Evolutionary conservation across 1,140 invertebrate genomes (phyloP), one percentile per base, ranked within the genome.

Genomic region (Meloidogyne floridensis): DNA sequence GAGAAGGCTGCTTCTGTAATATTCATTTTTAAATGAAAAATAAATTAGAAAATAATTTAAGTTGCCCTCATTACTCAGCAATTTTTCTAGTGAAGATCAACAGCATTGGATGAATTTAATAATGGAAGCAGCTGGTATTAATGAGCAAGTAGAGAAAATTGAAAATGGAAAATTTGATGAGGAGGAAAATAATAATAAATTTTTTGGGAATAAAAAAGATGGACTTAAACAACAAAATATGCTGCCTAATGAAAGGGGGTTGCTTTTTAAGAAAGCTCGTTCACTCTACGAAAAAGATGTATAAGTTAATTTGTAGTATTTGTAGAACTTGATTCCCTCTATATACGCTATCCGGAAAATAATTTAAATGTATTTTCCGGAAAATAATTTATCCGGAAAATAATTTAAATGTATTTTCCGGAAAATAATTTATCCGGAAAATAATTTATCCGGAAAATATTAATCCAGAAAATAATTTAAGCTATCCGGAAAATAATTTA

Each of bases 81-180:
- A 56, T 15, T 75, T 85, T 4, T 53, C 47, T 15, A 43, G 72
- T n/a, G 69, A 72, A 53, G 87, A 88, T 74, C 82, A 85, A 65
- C 74, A 88, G 43, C 76, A 81, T 2, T 87, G 87, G 83, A 56
- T 87, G 1, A 87, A 87, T 47, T 87, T 87, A 47, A 86, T 87
- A 59, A 80, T 82, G 73, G 81, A 82, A 15, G 81, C 81, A 15
- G 81, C 81, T 2, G 81, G 81, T 6, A 81, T 82, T 18, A 81
- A 82, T 47, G 59, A 84, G 43, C 11, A 80, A 65, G n/a, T 76
- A 8, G 32, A 84, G 2, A 77, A 77, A 51, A 47, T 77, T 7
- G 11, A 32, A 5, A 51, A 54, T 15, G 43, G 20, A 54, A 5
- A 13, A 13, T 20, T 59, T 15, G 53, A 20, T 32, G 32, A 32